phyloP scores from a whole-genome alignment of 2,113 vertebrate genomes.

The Symphodus melops region DNA sequence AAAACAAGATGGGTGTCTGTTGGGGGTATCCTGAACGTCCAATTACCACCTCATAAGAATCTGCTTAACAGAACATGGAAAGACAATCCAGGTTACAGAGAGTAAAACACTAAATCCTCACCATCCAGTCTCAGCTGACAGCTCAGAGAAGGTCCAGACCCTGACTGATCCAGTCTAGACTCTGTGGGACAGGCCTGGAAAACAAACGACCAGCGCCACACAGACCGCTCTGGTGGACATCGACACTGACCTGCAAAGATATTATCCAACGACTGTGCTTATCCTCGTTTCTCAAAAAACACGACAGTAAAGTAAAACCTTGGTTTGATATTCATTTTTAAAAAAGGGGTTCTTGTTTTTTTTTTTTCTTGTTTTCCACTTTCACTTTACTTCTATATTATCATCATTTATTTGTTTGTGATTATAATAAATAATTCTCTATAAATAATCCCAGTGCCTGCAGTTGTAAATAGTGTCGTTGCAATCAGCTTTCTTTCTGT shows the following conservation, averaged over 20 bases:
- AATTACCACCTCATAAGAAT: constrained; percentile 75
- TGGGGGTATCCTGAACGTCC: constrained; percentile 14
- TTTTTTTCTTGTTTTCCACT: no score
- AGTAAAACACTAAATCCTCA: constrained; percentile 51
- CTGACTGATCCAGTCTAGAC: constrained; percentile 21
- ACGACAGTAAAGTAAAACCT: neutral
- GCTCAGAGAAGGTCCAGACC: constrained; percentile 24
- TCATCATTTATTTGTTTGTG: no score
- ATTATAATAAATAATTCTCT: no score
- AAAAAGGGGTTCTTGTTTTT: no score
- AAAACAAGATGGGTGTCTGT: neutral
- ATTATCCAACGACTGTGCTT: neutral
- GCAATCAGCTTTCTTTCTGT: neutral
- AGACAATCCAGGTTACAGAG: constrained; percentile 31
- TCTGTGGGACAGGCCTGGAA: neutral
- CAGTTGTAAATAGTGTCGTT: no score
- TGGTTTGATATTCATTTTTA: no score
- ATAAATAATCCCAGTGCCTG: no score
- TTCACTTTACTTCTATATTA: no score
- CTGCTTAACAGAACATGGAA: constrained; percentile 62
- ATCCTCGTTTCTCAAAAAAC: no score
- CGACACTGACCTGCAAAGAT: neutral
- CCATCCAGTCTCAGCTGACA: constrained; percentile 37
- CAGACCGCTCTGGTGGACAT: neutral
- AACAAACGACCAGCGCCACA: neutral